phyloP scores from a whole-genome alignment of 1,140 invertebrate species.

The Drosophila busckii region DNA sequence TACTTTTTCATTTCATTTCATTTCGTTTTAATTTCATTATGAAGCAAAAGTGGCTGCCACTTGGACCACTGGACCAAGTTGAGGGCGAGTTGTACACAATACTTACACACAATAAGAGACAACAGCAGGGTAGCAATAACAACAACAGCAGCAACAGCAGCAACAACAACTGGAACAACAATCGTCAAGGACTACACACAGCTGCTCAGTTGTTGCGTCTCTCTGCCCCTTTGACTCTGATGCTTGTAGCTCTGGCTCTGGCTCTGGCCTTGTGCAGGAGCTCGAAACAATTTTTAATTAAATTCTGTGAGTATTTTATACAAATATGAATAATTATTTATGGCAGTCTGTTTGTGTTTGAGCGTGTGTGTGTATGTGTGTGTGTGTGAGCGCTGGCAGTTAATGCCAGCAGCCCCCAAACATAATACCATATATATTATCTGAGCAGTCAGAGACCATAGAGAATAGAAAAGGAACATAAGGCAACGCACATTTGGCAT shows the following conservation, averaged over 20 bases:
- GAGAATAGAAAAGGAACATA: slow-evolving; percentile 74
- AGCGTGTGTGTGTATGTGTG: no score
- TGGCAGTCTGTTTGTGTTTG: slow-evolving; percentile 36
- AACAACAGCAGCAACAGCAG: slow-evolving; percentile 5
- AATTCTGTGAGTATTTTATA: slow-evolving; percentile 75
- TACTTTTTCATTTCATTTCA: slow-evolving; percentile 77
- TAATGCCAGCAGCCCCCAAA: slow-evolving; percentile 44
- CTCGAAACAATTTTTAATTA: slow-evolving; percentile 76
- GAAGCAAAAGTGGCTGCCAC: slow-evolving; percentile 64
- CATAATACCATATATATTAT: slow-evolving; percentile 52
- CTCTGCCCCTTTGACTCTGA: no score
- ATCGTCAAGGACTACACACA: background rate
- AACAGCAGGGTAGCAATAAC: slow-evolving; percentile 14
- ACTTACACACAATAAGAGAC: slow-evolving; percentile 30
- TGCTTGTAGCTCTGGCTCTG: slow-evolving; percentile 16
- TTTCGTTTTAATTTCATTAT: slow-evolving; percentile 77
- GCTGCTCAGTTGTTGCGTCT: slow-evolving; percentile 13
- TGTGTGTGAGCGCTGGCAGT: no score
- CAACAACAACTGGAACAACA: background rate
- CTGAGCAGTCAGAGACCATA: slow-evolving; percentile 41
- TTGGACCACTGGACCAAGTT: slow-evolving; percentile 28
- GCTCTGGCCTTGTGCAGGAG: slow-evolving; percentile 2
- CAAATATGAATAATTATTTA: slow-evolving; percentile 78
- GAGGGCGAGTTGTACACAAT: slow-evolving; percentile 21
- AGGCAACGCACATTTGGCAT: slow-evolving; percentile 71